Percentiles rank a stretch among this genome's conserved stretches.
Conservation (phyloP, 1,140 invertebrate species). For the Rhyacophila brunnea region DNA sequence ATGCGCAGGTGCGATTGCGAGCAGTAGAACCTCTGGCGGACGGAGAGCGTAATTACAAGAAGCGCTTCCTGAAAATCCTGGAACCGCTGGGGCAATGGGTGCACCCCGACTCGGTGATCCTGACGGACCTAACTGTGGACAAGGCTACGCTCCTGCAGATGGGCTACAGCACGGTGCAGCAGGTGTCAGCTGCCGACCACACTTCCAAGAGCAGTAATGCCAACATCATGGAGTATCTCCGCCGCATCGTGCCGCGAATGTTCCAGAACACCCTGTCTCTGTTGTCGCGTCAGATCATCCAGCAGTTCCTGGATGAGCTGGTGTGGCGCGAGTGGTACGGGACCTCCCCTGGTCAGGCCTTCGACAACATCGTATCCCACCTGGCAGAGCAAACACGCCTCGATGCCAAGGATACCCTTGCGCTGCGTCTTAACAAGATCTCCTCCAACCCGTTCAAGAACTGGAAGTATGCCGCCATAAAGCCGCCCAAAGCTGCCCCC, state of each 20-base stretch:
- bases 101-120: slow-evolving; percentile 70
- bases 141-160: slow-evolving; percentile 71
- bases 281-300: slow-evolving; percentile 79
- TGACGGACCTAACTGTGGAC: slow-evolving; percentile 82
- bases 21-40: slow-evolving; percentile 79
- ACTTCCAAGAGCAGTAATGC: slow-evolving; percentile 64
- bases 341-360: slow-evolving; percentile 69
- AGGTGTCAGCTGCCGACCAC: slow-evolving; percentile 63
- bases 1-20: slow-evolving; percentile 63
- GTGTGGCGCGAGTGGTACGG: slow-evolving; percentile 77
- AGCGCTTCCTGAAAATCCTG: slow-evolving; percentile 74
- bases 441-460: slow-evolving; percentile 77
- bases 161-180: slow-evolving; percentile 74
- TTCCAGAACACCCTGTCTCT: slow-evolving; percentile 85
- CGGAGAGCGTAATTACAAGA: slow-evolving; percentile 73
- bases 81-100: slow-evolving; percentile 77
- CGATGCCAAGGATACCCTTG: slow-evolving; percentile 50
- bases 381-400: slow-evolving; percentile 73
- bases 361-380: slow-evolving; percentile 77
- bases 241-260: slow-evolving; percentile 83
- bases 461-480: slow-evolving; percentile 63
- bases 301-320: slow-evolving; percentile 86
- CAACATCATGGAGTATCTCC: slow-evolving; percentile 83
- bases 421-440: slow-evolving; percentile 63
- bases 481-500: slow-evolving; percentile 35